phyloP scores from a whole-genome alignment of 2,888 invertebrate genomes.

The Tipula helvola region DNA sequence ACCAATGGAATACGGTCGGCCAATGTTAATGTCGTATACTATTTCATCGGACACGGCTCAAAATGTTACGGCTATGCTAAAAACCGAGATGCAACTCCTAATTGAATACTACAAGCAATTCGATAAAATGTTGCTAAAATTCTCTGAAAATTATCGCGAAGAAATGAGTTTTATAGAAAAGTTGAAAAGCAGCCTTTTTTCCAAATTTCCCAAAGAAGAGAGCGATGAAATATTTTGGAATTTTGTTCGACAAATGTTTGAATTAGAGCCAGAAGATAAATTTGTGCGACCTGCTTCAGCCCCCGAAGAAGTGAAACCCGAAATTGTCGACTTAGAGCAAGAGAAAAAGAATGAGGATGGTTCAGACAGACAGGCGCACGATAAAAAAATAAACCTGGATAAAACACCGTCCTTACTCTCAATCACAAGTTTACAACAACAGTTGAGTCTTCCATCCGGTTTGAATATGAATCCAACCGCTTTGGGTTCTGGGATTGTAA shows the following conservation, averaged over 20 bases:
- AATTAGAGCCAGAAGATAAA: slow-evolving; percentile 59
- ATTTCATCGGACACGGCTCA: slow-evolving; percentile 69
- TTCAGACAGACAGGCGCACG: slow-evolving; percentile 19
- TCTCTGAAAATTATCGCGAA: slow-evolving; percentile 36
- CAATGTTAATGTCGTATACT: slow-evolving; percentile 79
- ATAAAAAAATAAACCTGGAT: slow-evolving; percentile 26
- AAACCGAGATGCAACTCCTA: slow-evolving; percentile 75
- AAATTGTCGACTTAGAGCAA: slow-evolving; percentile 21
- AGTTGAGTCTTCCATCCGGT: slow-evolving; percentile 33
- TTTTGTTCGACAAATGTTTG: slow-evolving; percentile 61
- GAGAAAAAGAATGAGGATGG: slow-evolving; percentile 23
- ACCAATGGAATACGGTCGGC: slow-evolving; percentile 84
- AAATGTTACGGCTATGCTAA: slow-evolving; percentile 64
- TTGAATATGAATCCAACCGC: slow-evolving; percentile 36
- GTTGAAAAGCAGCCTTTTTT: slow-evolving; percentile 64
- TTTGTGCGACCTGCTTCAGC: slow-evolving; percentile 41
- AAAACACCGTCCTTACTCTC: not conserved
- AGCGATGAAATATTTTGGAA: slow-evolving; percentile 68
- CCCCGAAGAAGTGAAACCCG: slow-evolving; percentile 23
- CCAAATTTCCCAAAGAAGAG: slow-evolving; percentile 71
- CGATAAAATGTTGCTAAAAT: slow-evolving; percentile 52
- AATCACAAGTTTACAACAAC: slow-evolving; percentile 32
- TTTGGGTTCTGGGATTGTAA: slow-evolving; percentile 26
- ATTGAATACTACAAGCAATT: slow-evolving; percentile 68
- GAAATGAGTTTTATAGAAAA: slow-evolving; percentile 73